Evolutionary conservation across 23 tunicate species (phyloP).

Genomic region (Oikopleura vanhoeffeni): DNA sequence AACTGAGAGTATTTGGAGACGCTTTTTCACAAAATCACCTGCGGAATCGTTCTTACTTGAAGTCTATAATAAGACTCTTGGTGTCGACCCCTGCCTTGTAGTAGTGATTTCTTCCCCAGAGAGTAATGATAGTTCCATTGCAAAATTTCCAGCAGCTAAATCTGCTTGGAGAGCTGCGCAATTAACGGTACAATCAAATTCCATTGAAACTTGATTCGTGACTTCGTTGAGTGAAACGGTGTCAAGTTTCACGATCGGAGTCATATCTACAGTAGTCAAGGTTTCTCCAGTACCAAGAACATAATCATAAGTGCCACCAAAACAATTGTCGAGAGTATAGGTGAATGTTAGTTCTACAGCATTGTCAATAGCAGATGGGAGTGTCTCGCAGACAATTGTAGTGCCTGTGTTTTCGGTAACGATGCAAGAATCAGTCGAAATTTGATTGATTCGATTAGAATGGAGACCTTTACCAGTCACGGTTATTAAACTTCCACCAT

Average conservation of each 20-base stretch:
- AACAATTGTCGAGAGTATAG: background rate
- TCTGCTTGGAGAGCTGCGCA: background rate
- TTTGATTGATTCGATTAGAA: too few relatives aligned
- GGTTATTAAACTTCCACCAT: too few relatives aligned
- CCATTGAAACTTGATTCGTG: background rate
- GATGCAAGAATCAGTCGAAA: too few relatives aligned
- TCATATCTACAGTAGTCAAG: background rate
- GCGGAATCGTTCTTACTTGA: too few relatives aligned
- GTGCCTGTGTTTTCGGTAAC: too few relatives aligned
- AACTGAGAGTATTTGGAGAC: background rate
- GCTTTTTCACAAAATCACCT: too few relatives aligned
- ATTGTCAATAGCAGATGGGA: background rate
- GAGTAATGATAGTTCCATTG: background rate
- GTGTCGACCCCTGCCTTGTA: too few relatives aligned
- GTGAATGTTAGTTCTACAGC: background rate
- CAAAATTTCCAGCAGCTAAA: background rate
- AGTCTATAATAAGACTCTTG: too few relatives aligned
- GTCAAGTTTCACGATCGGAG: background rate
- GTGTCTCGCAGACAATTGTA: too few relatives aligned
- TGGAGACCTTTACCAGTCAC: too few relatives aligned
- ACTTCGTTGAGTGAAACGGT: background rate
- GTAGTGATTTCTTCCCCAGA: too few relatives aligned
- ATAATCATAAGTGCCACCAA: background rate
- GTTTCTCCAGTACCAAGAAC: background rate
- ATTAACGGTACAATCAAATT: background rate